Conservation (phyloP, 2,888 invertebrate species). For the Callyntrura guangdongensis region DNA sequence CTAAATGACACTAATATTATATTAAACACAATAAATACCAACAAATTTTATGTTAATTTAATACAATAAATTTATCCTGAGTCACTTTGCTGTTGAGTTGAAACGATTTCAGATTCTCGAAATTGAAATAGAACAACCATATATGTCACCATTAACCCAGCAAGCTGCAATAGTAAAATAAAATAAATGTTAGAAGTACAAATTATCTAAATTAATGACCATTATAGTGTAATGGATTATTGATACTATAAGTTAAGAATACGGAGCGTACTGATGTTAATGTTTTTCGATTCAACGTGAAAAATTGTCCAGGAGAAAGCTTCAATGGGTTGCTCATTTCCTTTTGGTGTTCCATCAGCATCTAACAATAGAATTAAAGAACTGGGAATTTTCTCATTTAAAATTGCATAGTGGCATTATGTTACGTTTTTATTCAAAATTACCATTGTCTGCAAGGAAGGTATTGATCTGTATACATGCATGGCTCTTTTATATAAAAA, state of each 20-base stretch:
- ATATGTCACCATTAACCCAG: slow-evolving; percentile 19
- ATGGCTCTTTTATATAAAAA: not conserved
- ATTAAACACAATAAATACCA: too few species aligned
- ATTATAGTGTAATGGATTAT: not conserved
- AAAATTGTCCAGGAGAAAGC: slow-evolving; percentile 35
- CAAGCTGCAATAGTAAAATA: slow-evolving; percentile 15
- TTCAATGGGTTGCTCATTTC: not conserved
- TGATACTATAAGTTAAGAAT: too few species aligned
- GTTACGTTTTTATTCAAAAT: slow-evolving; percentile 1
- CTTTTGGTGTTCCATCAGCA: not conserved
- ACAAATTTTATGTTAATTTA: too few species aligned
- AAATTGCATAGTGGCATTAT: too few species aligned
- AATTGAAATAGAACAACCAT: slow-evolving; percentile 46
- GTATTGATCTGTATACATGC: slow-evolving; percentile 1
- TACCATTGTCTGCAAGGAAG: slow-evolving; percentile 15
- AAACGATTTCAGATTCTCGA: slow-evolving; percentile 19
- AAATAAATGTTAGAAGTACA: too few species aligned
- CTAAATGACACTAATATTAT: too few species aligned
- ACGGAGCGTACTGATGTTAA: slow-evolving; percentile 50
- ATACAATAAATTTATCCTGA: too few species aligned
- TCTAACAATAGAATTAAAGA: not conserved
- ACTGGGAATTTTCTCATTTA: not conserved
- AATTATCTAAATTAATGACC: too few species aligned
- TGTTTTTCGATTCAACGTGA: slow-evolving; percentile 10
- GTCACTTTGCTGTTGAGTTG: too few species aligned